A percentile compares a stretch with the other conserved stretches of the same genome.
phyloP scores from a whole-genome alignment of 2,113 vertebrate genomes.

The Tyto alba region DNA sequence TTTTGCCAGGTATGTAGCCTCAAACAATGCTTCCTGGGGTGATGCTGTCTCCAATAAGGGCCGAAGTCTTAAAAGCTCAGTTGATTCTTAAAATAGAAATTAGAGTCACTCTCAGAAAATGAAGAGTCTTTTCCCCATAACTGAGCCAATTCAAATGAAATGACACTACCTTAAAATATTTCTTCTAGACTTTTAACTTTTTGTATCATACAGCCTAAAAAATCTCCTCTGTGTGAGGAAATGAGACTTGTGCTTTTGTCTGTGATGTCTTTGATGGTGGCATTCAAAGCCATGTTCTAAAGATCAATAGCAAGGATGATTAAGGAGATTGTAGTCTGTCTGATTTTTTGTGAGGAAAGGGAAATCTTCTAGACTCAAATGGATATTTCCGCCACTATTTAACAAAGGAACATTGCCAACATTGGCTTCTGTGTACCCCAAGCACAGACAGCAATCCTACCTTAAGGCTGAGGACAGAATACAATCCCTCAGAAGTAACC shows the following conservation, averaged over 20 bases:
- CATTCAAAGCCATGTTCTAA: neutral
- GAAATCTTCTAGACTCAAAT: neutral
- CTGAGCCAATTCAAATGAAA: neutral
- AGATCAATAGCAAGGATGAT: neutral
- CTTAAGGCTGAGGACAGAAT: neutral
- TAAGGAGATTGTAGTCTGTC: neutral
- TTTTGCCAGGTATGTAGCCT: neutral
- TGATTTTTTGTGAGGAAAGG: neutral
- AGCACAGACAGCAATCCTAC: neutral
- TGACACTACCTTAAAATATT: neutral
- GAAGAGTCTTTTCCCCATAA: neutral
- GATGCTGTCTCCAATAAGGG: neutral
- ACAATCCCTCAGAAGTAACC: neutral
- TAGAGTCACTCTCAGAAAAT: neutral
- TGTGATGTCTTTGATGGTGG: neutral
- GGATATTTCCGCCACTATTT: neutral
- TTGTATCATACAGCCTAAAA: neutral
- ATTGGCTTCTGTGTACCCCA: fast-evolving
- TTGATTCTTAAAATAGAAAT: neutral
- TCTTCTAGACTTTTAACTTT: neutral
- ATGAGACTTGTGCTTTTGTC: neutral
- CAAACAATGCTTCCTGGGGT: neutral
- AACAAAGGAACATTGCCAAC: neutral
- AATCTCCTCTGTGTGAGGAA: neutral
- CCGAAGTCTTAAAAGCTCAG: neutral